Evolutionary conservation across 1,140 invertebrate species (phyloP).

Genomic region (Apis florea): DNA sequence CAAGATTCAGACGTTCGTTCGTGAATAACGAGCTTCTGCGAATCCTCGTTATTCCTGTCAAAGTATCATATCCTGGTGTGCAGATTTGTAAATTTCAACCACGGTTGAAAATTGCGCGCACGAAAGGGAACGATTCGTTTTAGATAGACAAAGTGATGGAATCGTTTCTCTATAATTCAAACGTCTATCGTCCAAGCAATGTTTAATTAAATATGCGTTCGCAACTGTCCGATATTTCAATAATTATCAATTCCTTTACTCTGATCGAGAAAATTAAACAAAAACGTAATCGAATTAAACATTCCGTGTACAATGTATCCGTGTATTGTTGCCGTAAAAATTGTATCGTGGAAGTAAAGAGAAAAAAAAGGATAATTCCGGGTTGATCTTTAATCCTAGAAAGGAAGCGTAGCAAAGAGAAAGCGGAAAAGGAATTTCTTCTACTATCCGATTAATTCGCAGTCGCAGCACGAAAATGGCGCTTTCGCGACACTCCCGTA

Average conservation of each 20-base stretch:
- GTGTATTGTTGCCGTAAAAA: not conserved
- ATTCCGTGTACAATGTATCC: no score
- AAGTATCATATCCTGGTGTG: no score
- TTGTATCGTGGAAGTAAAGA: no score
- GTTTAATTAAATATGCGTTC: no score
- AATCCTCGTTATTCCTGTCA: not conserved
- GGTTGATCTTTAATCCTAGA: not conserved
- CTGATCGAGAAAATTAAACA: no score
- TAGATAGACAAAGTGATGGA: not conserved
- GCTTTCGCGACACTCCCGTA: not conserved
- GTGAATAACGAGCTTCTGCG: not conserved
- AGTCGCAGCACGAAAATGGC: not conserved
- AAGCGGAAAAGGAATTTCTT: not conserved
- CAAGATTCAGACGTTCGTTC: not conserved
- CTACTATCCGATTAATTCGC: constrained; percentile 29
- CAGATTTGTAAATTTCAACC: no score
- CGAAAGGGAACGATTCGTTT: not conserved
- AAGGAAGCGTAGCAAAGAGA: no score
- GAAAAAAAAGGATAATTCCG: not conserved
- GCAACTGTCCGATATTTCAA: no score
- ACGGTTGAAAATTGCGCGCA: no score
- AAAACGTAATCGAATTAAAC: no score
- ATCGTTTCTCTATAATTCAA: not conserved
- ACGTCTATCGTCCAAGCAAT: not conserved
- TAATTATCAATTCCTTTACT: no score